Evolutionary conservation across 2,113 vertebrate species (phyloP).

Genomic region (Cygnus buccinator): DNA sequence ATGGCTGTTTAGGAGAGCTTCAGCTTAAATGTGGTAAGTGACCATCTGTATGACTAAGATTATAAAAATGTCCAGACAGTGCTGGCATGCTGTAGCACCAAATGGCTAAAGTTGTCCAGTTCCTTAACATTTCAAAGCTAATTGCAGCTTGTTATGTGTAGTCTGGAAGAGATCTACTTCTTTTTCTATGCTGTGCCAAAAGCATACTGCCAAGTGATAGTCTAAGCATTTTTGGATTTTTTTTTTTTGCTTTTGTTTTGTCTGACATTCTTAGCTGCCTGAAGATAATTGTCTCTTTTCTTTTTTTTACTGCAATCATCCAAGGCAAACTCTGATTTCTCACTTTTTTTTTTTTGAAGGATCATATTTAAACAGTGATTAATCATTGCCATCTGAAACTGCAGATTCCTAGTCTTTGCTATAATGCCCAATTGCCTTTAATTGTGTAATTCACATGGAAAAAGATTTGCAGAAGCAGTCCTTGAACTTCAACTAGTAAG

Average conservation of each 20-base stretch:
- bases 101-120: neutral
- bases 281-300: neutral
- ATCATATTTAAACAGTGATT: neutral
- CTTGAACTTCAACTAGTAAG: neutral
- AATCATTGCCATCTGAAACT: neutral
- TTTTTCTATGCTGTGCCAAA: neutral
- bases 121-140: neutral
- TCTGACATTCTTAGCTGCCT: neutral
- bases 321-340: neutral
- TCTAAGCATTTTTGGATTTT: neutral
- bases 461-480: neutral
- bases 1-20: constrained; percentile 82
- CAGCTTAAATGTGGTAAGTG: constrained; percentile 79
- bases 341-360: neutral
- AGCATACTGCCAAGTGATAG: neutral
- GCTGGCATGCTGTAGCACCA: neutral
- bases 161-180: neutral
- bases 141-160: neutral
- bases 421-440: neutral
- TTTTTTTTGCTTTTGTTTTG: constrained; percentile 8
- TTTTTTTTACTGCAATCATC: neutral
- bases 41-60: neutral
- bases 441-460: neutral
- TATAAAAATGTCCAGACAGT: neutral
- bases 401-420: neutral